Base-by-base conservation (phyloP, 2,113 vertebrate genomes). In the Falcunculus frontatus region DNA sequence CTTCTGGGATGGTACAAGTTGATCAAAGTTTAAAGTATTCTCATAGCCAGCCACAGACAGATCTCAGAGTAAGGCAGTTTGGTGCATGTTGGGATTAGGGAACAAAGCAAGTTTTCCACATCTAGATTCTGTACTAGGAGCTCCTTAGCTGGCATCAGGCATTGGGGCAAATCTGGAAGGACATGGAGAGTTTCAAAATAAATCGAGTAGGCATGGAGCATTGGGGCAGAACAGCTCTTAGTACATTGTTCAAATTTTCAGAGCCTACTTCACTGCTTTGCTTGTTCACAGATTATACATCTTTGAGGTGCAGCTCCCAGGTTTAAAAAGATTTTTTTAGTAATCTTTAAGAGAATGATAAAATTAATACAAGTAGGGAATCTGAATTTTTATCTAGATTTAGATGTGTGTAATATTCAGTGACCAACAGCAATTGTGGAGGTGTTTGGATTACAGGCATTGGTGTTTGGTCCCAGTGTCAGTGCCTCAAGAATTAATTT, bases 31-130 rank as follows among this genome's bases (percentile, higher is more conserved):
- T 57, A 39, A 89, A 60, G n/a, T 29, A 10, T 37, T 85, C 33
- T 63, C 5, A 0, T 32, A 37, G 46, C 8, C 17, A 4, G 7
- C 13, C 25, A 15, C 29, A 3, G 3, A 76, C 21, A 14, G 25
- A 9, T 30, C 35, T 81, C 68, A 67, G 62, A 81, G 27, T 72
- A 82, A 35, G n/a, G 27, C 47, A 44, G 10, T 56, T 62, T 0
- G 1, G 11, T 87, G 8, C 7, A 3, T 23, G 7, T 8, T 47
- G 35, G 25, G 6, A 47, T 74, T 89, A 74, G 32, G 19, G 18
- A 19, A 33, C 50, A 67, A 84, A 80, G 32, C 13, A 23, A 39
- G 11, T 7, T 68, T 91, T 74, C 57, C 52, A 49, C 5, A 46
- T 12, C 22, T 81, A 68, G 20, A 6, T 46, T 14, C 16, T 39